These are phyloP conservation scores for Phyllotreta striolata DNA, from an alignment of 2,888 invertebrate genomes.

Conservation along the genomic window DNA sequence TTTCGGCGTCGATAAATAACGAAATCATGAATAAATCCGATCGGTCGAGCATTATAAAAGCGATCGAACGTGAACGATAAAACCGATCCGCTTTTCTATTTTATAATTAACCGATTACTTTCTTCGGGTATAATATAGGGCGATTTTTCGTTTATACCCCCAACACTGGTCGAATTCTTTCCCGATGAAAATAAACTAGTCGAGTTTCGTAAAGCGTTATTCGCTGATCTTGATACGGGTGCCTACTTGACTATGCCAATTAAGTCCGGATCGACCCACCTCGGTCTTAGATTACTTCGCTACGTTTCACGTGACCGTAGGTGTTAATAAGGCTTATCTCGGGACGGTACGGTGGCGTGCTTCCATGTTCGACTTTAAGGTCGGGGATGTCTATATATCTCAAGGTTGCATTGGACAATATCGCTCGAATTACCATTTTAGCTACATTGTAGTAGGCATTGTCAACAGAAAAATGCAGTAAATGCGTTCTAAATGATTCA, in stretches of 20 bases:
- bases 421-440: too few species aligned
- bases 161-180: constrained; percentile 17
- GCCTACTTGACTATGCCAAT: constrained; percentile 55
- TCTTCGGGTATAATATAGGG: too few species aligned
- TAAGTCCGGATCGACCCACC: constrained; percentile 55
- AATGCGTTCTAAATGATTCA: too few species aligned
- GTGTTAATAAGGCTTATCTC: constrained; percentile 57
- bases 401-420: too few species aligned
- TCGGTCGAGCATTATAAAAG: constrained; percentile 6
- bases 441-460: too few species aligned
- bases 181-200: constrained; percentile 14
- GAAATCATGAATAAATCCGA: not conserved
- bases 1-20: too few species aligned
- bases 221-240: constrained; percentile 49
- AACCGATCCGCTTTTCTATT: not conserved
- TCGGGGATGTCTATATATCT: constrained; percentile 26
- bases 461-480: too few species aligned
- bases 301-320: constrained; percentile 55
- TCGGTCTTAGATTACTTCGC: constrained; percentile 52
- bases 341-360: constrained; percentile 37
- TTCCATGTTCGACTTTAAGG: constrained; percentile 44
- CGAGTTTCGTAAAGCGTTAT: constrained; percentile 9
- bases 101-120: too few species aligned
- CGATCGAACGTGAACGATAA: not conserved
- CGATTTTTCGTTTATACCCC: not conserved